Conservation (phyloP, 1,140 invertebrate species). For the Drosophila serrata region DNA sequence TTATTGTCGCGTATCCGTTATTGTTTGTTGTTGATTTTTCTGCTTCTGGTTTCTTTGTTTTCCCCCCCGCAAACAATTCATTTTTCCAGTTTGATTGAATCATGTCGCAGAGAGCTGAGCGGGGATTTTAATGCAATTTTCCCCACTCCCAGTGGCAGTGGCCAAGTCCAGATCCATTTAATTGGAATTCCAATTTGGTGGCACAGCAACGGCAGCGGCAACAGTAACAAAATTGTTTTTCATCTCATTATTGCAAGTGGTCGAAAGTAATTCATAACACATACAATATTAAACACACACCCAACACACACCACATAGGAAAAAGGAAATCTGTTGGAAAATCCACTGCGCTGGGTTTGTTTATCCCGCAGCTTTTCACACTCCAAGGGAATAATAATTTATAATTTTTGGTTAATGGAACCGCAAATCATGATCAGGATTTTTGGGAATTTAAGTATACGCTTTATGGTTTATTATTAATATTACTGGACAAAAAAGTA, state of each 20-base stretch:
- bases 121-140: slow-evolving; percentile 44
- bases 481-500: background rate
- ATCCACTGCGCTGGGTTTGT: slow-evolving; percentile 25
- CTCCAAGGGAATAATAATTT: slow-evolving; percentile 28
- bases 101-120: slow-evolving; percentile 22
- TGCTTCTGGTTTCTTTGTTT: slow-evolving; percentile 25
- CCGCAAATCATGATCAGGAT: slow-evolving; percentile 1
- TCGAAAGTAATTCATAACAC: slow-evolving; percentile 40
- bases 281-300: slow-evolving; percentile 15
- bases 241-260: slow-evolving; percentile 42
- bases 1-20: slow-evolving; percentile 24
- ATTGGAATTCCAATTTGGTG: slow-evolving; percentile 40
- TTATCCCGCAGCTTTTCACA: slow-evolving; percentile 36
- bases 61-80: slow-evolving; percentile 46
- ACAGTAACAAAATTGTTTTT: slow-evolving; percentile 34
- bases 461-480: background rate
- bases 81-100: slow-evolving; percentile 60
- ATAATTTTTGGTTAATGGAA: slow-evolving; percentile 17
- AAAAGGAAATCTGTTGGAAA: slow-evolving; percentile 11
- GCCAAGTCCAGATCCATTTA: slow-evolving; percentile 19
- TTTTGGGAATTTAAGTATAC: background rate
- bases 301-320: no score
- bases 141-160: slow-evolving; percentile 5
- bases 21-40: slow-evolving; percentile 16
- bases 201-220: slow-evolving; percentile 1